Percentiles rank a stretch among this genome's conserved stretches.
Evolutionary conservation across 2,113 vertebrate genomes (phyloP).

Genomic region (Tilapia sparmanii): DNA sequence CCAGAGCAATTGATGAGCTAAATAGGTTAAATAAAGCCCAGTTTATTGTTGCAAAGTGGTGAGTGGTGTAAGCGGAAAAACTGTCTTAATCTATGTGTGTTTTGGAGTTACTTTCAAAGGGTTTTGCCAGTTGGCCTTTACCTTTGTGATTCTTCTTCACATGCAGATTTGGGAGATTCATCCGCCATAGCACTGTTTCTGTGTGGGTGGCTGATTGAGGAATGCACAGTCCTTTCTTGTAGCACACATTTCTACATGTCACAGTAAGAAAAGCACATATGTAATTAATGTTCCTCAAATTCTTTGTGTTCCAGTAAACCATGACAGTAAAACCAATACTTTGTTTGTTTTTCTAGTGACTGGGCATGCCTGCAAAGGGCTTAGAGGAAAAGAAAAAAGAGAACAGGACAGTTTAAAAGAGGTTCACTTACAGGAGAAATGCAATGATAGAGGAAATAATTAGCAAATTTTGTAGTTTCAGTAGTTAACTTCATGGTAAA

Average conservation of each 20-base stretch:
- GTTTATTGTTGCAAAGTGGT: neutral
- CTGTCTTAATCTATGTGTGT: neutral
- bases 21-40: neutral
- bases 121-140: neutral
- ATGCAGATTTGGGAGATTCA: neutral
- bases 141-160: neutral
- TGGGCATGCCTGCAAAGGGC: neutral
- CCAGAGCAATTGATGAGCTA: neutral
- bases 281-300: neutral
- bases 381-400: neutral
- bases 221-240: neutral
- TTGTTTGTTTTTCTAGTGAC: neutral
- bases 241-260: neutral
- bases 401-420: rapidly evolving
- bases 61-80: neutral
- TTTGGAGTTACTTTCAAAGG: neutral
- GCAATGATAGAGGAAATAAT: neutral
- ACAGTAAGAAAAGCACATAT: neutral
- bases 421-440: neutral
- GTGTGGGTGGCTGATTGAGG: neutral
- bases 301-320: neutral
- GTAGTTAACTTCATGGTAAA: neutral
- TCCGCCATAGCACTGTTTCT: rapidly evolving
- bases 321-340: neutral
- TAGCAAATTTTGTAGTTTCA: neutral